Conservation (phyloP, 2,113 vertebrate genomes). For the Tupaia tana region DNA sequence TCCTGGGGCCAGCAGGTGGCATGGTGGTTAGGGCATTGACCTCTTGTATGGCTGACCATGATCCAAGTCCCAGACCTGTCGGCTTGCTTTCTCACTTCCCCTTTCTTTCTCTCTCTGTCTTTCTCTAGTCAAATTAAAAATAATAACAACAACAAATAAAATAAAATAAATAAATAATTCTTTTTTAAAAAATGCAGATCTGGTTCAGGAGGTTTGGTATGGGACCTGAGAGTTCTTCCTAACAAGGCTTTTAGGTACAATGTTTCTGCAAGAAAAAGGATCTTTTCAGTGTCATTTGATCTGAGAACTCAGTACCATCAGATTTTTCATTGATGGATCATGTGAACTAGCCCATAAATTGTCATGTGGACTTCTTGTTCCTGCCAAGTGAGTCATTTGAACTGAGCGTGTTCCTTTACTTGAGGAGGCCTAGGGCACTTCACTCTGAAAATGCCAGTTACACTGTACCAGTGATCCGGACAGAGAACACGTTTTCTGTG, state of each 20-base stretch:
- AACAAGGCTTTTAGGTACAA: not conserved
- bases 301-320: not conserved
- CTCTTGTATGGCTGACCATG: too few relatives aligned
- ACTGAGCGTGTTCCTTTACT: not conserved
- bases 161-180: too few relatives aligned
- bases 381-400: conserved; percentile 42
- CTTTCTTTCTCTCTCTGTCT: too few relatives aligned
- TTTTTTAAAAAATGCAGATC: not conserved
- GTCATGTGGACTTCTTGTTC: conserved; percentile 9
- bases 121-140: too few relatives aligned
- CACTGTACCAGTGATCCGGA: not conserved
- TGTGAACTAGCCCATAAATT: not conserved
- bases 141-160: too few relatives aligned
- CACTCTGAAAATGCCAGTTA: not conserved
- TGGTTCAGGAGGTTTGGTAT: not conserved
- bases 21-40: too few relatives aligned
- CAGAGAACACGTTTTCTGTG: not conserved
- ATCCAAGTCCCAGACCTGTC: too few relatives aligned
- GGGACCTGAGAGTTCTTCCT: not conserved
- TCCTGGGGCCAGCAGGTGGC: not conserved
- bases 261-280: not conserved
- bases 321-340: not conserved
- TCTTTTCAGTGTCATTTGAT: not conserved
- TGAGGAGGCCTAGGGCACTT: not conserved
- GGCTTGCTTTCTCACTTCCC: too few relatives aligned